A percentile compares a stretch with the other conserved stretches of the same genome.
Conservation (phyloP, 2,113 vertebrate species). For the Cochlearius cochlearius region DNA sequence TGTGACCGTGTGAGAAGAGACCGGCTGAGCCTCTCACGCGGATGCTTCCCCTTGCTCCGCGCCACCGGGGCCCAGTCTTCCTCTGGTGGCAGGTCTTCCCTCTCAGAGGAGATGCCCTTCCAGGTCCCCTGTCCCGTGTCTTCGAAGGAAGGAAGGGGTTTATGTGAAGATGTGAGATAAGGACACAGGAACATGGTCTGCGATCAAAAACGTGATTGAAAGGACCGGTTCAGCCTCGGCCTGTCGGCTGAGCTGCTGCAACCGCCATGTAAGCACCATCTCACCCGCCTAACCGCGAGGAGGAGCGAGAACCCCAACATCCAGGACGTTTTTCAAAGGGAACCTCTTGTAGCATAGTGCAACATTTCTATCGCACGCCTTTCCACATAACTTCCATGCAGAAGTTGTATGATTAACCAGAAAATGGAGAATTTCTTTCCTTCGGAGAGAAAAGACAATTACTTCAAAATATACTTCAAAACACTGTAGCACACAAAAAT, state of each 20-base stretch:
- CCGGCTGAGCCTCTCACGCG: fast-evolving
- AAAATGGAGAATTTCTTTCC: background rate
- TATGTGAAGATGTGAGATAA: background rate
- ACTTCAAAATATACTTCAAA: background rate
- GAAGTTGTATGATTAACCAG: background rate
- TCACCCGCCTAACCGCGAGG: background rate
- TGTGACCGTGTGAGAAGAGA: background rate
- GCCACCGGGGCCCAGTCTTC: fast-evolving
- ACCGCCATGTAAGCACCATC: background rate
- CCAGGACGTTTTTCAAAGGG: background rate
- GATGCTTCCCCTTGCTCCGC: background rate
- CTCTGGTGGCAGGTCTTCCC: background rate
- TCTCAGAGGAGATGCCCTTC: background rate
- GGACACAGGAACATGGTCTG: background rate
- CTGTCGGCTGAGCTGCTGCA: background rate
- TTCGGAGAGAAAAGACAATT: background rate
- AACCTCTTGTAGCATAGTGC: background rate
- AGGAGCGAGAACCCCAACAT: background rate
- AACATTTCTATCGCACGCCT: background rate
- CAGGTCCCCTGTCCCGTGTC: background rate
- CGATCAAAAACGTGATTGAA: background rate
- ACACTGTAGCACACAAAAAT: background rate
- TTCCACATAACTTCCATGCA: background rate
- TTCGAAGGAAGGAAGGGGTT: background rate
- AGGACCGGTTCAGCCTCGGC: background rate